Conservation (phyloP, 2,888 invertebrate genomes). For the Zhuqinia jingwanae region DNA sequence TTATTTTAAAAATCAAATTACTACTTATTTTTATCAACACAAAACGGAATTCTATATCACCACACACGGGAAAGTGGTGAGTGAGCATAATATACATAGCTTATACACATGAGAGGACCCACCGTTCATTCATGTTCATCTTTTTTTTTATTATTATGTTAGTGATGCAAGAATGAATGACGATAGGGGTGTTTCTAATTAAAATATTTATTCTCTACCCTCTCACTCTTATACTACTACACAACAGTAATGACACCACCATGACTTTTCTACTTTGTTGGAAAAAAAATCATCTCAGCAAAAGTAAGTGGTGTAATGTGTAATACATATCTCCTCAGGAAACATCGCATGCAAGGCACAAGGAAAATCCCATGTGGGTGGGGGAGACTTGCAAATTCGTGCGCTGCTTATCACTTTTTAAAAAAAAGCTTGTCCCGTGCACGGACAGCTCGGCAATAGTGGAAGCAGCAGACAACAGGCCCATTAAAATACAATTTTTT, state of each 20-base stretch:
- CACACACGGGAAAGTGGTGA: neutral
- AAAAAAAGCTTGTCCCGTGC: conserved; percentile 18
- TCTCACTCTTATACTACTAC: neutral
- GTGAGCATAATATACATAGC: too few species aligned
- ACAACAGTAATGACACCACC: neutral
- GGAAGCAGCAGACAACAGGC: neutral
- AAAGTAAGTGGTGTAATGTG: too few species aligned
- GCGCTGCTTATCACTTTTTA: neutral
- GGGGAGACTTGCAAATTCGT: too few species aligned
- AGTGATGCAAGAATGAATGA: conserved; percentile 8
- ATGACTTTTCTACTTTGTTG: neutral
- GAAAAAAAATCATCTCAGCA: neutral
- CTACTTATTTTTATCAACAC: too few species aligned
- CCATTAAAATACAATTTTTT: conserved; percentile 55
- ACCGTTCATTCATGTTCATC: too few species aligned
- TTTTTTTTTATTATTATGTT: neutral
- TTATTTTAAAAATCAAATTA: conserved; percentile 45
- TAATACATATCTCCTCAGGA: too few species aligned
- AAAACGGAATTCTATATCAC: neutral
- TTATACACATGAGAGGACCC: neutral
- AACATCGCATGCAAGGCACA: too few species aligned
- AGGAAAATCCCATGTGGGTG: neutral
- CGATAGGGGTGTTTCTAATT: conserved; percentile 57
- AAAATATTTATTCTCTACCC: conserved; percentile 56
- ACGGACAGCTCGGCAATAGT: conserved; percentile 19